These are phyloP conservation scores for Caenorhabditis sp. DNA, from an alignment of 2,888 invertebrate species.

Conservation along the genomic window DNA sequence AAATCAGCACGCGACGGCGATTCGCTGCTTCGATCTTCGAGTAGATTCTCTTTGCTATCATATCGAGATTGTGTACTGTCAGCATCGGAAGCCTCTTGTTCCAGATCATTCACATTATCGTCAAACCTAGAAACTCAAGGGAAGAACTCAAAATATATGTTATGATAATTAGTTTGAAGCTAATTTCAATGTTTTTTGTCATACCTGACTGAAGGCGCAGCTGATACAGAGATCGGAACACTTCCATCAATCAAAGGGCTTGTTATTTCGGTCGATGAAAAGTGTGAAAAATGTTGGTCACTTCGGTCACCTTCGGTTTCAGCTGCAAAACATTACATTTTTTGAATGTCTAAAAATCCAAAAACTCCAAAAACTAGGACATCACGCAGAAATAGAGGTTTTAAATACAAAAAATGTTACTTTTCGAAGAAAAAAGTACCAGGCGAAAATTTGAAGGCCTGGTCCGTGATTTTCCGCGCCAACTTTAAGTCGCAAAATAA, in stretches of 20 bases:
- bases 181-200: background rate
- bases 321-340: constrained; percentile 23
- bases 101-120: constrained; percentile 36
- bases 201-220: constrained; percentile 41
- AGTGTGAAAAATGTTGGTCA: constrained; percentile 39
- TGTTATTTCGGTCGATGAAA: constrained; percentile 29
- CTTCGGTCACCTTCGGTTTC: constrained; percentile 53
- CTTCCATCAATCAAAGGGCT: constrained; percentile 33
- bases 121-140: constrained; percentile 27
- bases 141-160: too few relatives aligned
- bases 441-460: too few relatives aligned
- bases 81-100: constrained; percentile 39
- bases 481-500: too few relatives aligned
- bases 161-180: background rate
- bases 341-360: too few relatives aligned
- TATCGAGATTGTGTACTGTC: constrained; percentile 32
- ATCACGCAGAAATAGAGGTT: too few relatives aligned
- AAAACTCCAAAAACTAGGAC: too few relatives aligned
- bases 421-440: too few relatives aligned
- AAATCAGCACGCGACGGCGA: constrained; percentile 24
- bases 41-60: constrained; percentile 36
- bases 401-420: too few relatives aligned
- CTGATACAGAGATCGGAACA: constrained; percentile 24
- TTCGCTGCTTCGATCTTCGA: constrained; percentile 20
- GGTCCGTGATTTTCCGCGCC: too few relatives aligned